These are phyloP conservation scores for Ypsolopha scabrella DNA, from an alignment of 2,888 invertebrate genomes.

Conservation along the genomic window DNA sequence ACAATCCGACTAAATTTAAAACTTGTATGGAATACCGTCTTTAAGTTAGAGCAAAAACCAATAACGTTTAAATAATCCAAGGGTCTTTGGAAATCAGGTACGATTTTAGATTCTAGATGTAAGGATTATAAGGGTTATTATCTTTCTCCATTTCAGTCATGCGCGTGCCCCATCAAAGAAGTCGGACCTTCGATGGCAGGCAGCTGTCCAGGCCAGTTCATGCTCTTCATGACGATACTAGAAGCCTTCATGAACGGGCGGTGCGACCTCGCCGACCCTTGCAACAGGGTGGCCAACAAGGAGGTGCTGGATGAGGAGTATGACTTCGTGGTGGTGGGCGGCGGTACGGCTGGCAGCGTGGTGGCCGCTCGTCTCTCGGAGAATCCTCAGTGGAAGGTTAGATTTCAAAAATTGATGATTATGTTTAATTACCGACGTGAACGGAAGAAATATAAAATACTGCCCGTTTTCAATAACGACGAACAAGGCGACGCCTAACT, in stretches of 20 bases:
- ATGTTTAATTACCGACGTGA: too few species aligned
- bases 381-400: slow-evolving; percentile 72
- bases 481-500: too few species aligned
- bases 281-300: slow-evolving; percentile 64
- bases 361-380: slow-evolving; percentile 76
- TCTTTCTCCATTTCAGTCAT: slow-evolving; percentile 35
- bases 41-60: too few species aligned
- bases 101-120: too few species aligned
- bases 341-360: slow-evolving; percentile 75
- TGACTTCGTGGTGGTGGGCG: slow-evolving; percentile 76
- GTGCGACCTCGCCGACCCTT: slow-evolving; percentile 71
- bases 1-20: too few species aligned
- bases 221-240: slow-evolving; percentile 75
- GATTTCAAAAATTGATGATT: background rate
- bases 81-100: too few species aligned
- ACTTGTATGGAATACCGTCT: too few species aligned
- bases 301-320: slow-evolving; percentile 58
- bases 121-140: too few species aligned
- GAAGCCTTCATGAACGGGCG: slow-evolving; percentile 72
- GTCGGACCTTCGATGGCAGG: slow-evolving; percentile 70
- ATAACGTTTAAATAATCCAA: too few species aligned
- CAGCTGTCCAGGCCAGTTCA: slow-evolving; percentile 70
- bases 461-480: too few species aligned
- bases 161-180: slow-evolving; percentile 66
- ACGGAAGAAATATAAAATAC: too few species aligned